These are phyloP conservation scores for Pycnomerus fuliginosus DNA, from an alignment of 2,888 invertebrate species.

Conservation along the genomic window DNA sequence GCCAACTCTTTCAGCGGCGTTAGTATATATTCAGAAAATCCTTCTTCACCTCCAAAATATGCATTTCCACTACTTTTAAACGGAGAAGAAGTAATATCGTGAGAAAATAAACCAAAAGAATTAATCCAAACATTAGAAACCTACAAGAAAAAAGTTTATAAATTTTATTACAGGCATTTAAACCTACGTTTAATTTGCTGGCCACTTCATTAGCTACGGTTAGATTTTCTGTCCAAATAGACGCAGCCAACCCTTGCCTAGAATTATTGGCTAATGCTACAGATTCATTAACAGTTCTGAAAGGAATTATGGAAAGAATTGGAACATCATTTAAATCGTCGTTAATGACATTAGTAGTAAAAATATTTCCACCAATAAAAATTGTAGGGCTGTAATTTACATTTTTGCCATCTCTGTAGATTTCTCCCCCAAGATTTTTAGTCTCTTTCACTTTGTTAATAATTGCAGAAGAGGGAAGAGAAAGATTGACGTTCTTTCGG, in stretches of 20 bases:
- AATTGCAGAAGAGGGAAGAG: no score
- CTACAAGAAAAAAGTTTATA: slow-evolving; percentile 28
- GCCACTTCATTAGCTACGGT: slow-evolving; percentile 58
- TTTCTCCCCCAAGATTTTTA: slow-evolving; percentile 33
- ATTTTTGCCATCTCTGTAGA: no score
- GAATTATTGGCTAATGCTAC: slow-evolving; percentile 57
- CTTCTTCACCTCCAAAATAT: slow-evolving; percentile 52
- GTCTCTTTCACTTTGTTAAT: slow-evolving; percentile 33
- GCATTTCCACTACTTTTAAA: slow-evolving; percentile 56
- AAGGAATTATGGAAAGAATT: slow-evolving; percentile 54
- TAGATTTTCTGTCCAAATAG: slow-evolving; percentile 60
- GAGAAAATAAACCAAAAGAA: slow-evolving; percentile 54
- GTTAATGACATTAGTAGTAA: slow-evolving; percentile 36
- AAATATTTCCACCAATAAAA: slow-evolving; percentile 40
- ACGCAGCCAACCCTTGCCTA: slow-evolving; percentile 54
- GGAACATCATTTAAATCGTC: slow-evolving; percentile 42
- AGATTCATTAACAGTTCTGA: slow-evolving; percentile 60
- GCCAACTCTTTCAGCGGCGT: no score
- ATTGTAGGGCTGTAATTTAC: no score
- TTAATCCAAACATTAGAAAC: slow-evolving; percentile 60
- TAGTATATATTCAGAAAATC: slow-evolving; percentile 16
- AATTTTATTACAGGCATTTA: not conserved
- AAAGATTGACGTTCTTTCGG: slow-evolving; percentile 54
- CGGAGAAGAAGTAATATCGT: slow-evolving; percentile 54
- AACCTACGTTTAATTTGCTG: slow-evolving; percentile 50